These are phyloP conservation scores for Charaxes varanes DNA, from an alignment of 1,140 invertebrate genomes.

Conservation along the genomic window DNA sequence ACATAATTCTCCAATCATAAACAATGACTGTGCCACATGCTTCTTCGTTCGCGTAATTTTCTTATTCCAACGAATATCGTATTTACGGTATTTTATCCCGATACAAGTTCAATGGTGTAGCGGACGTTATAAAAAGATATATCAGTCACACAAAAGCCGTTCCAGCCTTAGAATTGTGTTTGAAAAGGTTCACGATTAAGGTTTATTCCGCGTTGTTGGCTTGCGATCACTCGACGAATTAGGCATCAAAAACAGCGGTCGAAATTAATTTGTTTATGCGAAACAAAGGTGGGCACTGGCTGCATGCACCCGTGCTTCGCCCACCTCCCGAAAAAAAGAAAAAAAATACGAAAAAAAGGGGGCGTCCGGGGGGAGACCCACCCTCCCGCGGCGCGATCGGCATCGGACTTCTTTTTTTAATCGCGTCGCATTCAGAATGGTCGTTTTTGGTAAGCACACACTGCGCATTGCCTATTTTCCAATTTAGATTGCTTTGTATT, in stretches of 20 bases:
- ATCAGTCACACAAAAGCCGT: constrained; percentile 6
- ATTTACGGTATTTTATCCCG: too few species aligned
- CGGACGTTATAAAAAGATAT: too few species aligned
- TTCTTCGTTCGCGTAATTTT: too few species aligned
- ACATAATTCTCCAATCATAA: too few species aligned
- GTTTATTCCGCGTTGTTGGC: constrained; percentile 24
- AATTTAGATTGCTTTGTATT: constrained; percentile 74
- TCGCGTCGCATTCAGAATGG: constrained; percentile 68
- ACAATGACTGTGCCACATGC: too few species aligned
- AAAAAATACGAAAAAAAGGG: constrained; percentile 62
- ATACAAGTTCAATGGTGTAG: too few species aligned
- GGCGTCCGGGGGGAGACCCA: constrained; percentile 32
- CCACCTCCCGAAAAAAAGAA: constrained; percentile 68
- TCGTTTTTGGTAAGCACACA: constrained; percentile 73
- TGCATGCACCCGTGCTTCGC: constrained; percentile 67
- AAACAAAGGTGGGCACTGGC: constrained; percentile 71
- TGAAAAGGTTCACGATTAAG: constrained; percentile 17
- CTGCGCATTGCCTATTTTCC: constrained; percentile 73
- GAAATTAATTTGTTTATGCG: constrained; percentile 74
- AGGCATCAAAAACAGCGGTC: constrained; percentile 69
- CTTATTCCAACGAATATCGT: too few species aligned
- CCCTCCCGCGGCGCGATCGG: constrained; percentile 64
- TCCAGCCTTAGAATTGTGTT: constrained; percentile 17
- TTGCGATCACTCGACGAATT: constrained; percentile 48
- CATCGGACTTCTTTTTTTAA: constrained; percentile 73